phyloP scores from a whole-genome alignment of 2,797 vertebrate species.

The Cryptoblepharus egeriae region DNA sequence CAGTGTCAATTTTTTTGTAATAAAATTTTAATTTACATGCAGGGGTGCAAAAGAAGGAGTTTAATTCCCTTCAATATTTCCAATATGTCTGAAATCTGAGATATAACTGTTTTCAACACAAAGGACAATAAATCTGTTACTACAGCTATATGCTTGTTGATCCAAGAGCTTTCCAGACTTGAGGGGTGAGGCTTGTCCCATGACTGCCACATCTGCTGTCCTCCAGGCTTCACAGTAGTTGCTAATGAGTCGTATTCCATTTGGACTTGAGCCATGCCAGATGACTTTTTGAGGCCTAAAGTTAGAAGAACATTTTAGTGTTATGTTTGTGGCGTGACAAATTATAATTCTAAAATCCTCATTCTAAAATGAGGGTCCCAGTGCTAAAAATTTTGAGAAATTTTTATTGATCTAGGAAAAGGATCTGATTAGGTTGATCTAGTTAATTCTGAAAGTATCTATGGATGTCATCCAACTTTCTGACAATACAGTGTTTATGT shows the following conservation, averaged over 20 bases:
- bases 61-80: slow-evolving; percentile 75
- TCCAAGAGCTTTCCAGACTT: slow-evolving; percentile 87
- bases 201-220: slow-evolving; percentile 81
- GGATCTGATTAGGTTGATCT: background rate
- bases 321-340: slow-evolving; percentile 60
- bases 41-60: background rate
- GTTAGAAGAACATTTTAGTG: slow-evolving; percentile 31
- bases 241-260: slow-evolving; percentile 83
- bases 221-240: slow-evolving; percentile 94
- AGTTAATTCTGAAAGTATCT: background rate
- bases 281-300: slow-evolving; percentile 92
- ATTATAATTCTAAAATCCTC: too few species aligned
- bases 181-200: slow-evolving; percentile 89
- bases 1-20: slow-evolving; percentile 70
- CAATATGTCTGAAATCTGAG: slow-evolving; percentile 66
- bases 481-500: too few species aligned
- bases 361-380: too few species aligned
- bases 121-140: slow-evolving; percentile 89
- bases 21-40: slow-evolving; percentile 59
- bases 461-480: background rate
- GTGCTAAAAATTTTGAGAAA: too few species aligned
- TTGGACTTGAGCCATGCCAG: slow-evolving; percentile 90
- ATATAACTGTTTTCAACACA: slow-evolving; percentile 96
- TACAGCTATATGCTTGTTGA: slow-evolving; percentile 90
- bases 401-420: too few species aligned